Evolutionary conservation across 2,797 vertebrate genomes (phyloP).

Genomic region (Cyprinodon diabolis): DNA sequence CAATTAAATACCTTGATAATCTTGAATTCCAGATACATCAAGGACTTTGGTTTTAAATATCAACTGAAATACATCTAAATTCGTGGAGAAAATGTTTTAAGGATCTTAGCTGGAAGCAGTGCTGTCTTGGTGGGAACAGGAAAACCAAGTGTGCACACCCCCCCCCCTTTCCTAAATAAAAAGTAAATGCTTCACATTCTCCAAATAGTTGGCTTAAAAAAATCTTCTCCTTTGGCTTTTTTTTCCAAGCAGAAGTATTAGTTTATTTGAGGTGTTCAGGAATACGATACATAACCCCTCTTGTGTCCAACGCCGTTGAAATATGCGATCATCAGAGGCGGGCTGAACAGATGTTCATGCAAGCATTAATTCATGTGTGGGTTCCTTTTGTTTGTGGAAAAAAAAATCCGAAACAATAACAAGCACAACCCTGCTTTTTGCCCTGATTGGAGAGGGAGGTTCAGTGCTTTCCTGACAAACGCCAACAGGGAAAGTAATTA

Average conservation of each 20-base stretch:
- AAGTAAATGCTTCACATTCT: background rate
- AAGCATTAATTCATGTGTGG: conserved; percentile 34
- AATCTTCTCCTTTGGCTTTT: background rate
- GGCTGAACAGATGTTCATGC: conserved; percentile 23
- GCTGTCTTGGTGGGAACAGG: background rate
- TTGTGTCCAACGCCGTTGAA: background rate
- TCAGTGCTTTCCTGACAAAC: conserved; percentile 11
- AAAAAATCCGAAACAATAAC: conserved; percentile 7
- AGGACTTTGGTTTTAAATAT: background rate
- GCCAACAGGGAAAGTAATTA: conserved; percentile 30
- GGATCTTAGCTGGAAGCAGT: background rate
- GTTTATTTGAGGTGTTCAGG: conserved; percentile 7
- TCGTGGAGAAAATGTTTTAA: background rate
- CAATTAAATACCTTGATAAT: background rate
- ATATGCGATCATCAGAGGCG: conserved; percentile 25
- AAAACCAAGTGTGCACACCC: background rate
- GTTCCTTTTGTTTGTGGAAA: conserved; percentile 34
- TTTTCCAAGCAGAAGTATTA: background rate
- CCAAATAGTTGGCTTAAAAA: background rate
- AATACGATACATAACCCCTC: conserved; percentile 6
- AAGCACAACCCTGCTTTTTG: background rate
- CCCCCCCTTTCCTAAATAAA: background rate
- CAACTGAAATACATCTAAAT: background rate
- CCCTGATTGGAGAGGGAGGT: conserved; percentile 17
- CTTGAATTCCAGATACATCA: background rate